A percentile compares a stretch with the other conserved stretches of the same genome.
phyloP scores from a whole-genome alignment of 2,888 invertebrate species.

The Drosophila merina region DNA sequence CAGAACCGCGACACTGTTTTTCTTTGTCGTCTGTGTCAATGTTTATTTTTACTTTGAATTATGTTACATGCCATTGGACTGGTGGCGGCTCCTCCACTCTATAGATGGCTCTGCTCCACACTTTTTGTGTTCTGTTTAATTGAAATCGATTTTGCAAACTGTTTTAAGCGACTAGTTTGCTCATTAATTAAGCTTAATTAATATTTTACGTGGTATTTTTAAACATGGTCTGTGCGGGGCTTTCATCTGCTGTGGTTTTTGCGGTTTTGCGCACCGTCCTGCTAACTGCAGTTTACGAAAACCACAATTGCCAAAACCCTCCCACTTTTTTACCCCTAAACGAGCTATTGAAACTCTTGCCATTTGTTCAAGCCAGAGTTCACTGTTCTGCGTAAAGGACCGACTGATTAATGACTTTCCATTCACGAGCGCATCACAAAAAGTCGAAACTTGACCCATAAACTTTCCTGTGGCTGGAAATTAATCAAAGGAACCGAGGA shows the following conservation, averaged over 20 bases:
- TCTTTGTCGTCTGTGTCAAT: constrained; percentile 58
- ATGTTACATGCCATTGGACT: constrained; percentile 56
- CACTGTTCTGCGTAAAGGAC: constrained; percentile 2
- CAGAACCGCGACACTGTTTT: constrained; percentile 1
- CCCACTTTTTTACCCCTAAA: constrained; percentile 1
- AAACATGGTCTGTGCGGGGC: background rate
- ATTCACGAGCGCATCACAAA: constrained; percentile 18
- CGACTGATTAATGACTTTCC: constrained; percentile 35
- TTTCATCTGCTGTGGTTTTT: constrained; percentile 10
- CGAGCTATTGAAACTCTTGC: background rate
- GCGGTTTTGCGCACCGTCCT: background rate
- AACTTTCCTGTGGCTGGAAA: constrained; percentile 30
- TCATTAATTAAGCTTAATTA: constrained; percentile 39
- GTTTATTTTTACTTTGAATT: constrained; percentile 75
- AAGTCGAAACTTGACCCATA: constrained; percentile 44
- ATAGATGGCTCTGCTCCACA: background rate
- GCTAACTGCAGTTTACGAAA: constrained; percentile 19
- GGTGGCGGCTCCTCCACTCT: constrained; percentile 1
- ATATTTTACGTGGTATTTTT: constrained; percentile 23
- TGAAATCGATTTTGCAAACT: constrained; percentile 33
- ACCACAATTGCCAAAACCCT: constrained; percentile 13
- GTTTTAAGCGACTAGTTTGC: constrained; percentile 16
- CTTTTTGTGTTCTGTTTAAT: constrained; percentile 25
- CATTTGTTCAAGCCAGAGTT: constrained; percentile 1
- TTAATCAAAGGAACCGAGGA: constrained; percentile 39